Evolutionary conservation across 2,113 vertebrate species (phyloP).

Genomic region (Odobenus rosmarus): DNA sequence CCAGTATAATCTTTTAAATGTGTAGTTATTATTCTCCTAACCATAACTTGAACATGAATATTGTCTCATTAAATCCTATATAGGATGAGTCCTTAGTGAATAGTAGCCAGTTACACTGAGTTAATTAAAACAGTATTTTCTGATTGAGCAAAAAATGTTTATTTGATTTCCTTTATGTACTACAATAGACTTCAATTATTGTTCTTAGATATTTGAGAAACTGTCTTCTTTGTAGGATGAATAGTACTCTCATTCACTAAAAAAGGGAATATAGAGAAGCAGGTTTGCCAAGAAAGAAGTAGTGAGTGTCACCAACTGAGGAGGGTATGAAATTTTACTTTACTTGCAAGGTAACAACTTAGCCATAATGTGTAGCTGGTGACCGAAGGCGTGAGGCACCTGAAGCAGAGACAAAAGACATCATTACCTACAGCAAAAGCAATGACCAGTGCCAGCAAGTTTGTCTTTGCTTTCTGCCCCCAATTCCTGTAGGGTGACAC

Average conservation of each 20-base stretch:
- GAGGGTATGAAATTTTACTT: not conserved
- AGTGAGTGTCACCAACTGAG: not conserved
- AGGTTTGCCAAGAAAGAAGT: not conserved
- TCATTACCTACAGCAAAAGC: not conserved
- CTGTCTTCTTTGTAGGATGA: not conserved
- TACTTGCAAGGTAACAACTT: not conserved
- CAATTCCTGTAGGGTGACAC: not conserved
- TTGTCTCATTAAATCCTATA: conserved; percentile 61
- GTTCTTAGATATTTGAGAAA: not conserved
- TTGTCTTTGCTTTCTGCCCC: not conserved
- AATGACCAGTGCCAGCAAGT: not conserved
- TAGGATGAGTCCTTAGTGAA: conserved; percentile 32
- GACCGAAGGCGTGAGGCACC: not conserved
- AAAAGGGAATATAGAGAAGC: not conserved
- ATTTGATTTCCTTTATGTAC: not conserved
- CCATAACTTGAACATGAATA: conserved; percentile 52
- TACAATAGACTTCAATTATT: not conserved
- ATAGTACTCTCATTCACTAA: not conserved
- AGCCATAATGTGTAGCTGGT: not conserved
- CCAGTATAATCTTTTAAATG: conserved; percentile 66
- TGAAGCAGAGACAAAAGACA: not conserved
- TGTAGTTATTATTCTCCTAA: conserved; percentile 63
- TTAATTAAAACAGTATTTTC: conserved; percentile 53
- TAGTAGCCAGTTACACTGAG: not conserved
- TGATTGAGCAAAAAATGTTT: conserved; percentile 19